These are phyloP conservation scores for Oryzias woworae DNA, from an alignment of 2,113 vertebrate species.

Conservation along the genomic window DNA sequence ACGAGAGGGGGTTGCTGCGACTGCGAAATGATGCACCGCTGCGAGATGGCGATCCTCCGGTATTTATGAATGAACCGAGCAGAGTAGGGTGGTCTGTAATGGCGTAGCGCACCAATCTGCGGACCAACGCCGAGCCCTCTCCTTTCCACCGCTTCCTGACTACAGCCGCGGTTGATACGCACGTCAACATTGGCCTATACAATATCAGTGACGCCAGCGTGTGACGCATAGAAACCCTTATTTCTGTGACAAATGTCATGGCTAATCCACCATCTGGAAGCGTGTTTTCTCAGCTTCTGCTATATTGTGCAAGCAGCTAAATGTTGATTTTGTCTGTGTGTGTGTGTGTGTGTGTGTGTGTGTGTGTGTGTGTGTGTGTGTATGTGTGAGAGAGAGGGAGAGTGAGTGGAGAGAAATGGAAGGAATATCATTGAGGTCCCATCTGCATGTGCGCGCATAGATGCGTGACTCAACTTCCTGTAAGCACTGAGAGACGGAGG, in stretches of 20 bases:
- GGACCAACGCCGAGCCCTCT: conserved; percentile 31
- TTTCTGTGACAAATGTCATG: conserved; percentile 49
- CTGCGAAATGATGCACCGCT: conserved; percentile 65
- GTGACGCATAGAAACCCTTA: conserved; percentile 64
- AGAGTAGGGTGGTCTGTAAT: conserved; percentile 66
- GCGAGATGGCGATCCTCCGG: conserved; percentile 72
- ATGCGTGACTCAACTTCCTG: conserved; percentile 64
- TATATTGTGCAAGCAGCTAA: too few species aligned
- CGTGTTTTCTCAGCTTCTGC: conserved; percentile 1
- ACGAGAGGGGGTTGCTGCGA: conserved; percentile 20
- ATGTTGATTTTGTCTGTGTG: not conserved
- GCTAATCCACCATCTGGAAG: conserved; percentile 66
- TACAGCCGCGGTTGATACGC: conserved; percentile 13
- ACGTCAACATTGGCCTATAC: conserved; percentile 37
- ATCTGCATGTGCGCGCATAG: conserved; percentile 1
- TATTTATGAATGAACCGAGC: conserved; percentile 78
- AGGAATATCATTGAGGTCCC: conserved; percentile 44
- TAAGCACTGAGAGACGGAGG: conserved; percentile 26
- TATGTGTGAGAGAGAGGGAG: conserved; percentile 1
- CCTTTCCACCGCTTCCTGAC: conserved; percentile 37
- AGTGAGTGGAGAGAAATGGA: conserved; percentile 10
- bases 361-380: not conserved
- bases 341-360: not conserved
- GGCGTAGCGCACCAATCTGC: conserved; percentile 67
- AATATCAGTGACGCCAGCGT: conserved; percentile 57